Evolutionary conservation across 1,140 invertebrate species (phyloP), one percentile per base, ranked within the genome.

Genomic region (Drosophila busckii): DNA sequence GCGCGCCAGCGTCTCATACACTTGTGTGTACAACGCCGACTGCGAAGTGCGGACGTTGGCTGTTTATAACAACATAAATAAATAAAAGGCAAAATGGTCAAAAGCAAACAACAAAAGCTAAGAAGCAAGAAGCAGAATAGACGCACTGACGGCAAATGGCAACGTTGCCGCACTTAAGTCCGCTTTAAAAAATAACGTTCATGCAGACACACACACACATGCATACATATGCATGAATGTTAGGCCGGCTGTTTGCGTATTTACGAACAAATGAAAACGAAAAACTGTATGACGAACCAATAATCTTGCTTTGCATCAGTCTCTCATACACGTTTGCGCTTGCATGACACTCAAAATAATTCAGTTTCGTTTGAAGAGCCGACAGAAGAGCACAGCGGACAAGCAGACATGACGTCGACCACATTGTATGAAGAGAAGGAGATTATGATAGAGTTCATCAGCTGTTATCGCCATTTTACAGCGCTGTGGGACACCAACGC

Each of bases 31-130:
- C n/a, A 7, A 17, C 20, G 12, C 13, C 46, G 48, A 23, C 45
- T 16, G 9, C 38, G 16, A 22, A 19, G 52, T 31, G 61, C 50
- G 25, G 50, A 69, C 68, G 64, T 62, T 70, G n/a, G 55, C 55
- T 59, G 59, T 56, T 73, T 73, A 58, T 73, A 73, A 67, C 69
- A 69, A 63, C 42, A 62, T 73, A 63, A 67, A 63, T 67, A 73
- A 73, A 73, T 73, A 73, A 67, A 55, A 70, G 29, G 34, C 42
- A 53, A 38, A 60, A 61, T 61, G 50, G 34, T 46, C n/a, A 61
- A 53, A 61, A 42, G 28, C 58, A 61, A 61, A 55, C 41, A 61
- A 38, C 31, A 59, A 59, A 56, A 56, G 12, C 5, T 6, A 15
- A 8, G 7, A 6, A 55, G 34, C 5, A 48, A 54, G 17, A 42